phyloP scores from a whole-genome alignment of 2,797 vertebrate species.

The Coluber constrictor region DNA sequence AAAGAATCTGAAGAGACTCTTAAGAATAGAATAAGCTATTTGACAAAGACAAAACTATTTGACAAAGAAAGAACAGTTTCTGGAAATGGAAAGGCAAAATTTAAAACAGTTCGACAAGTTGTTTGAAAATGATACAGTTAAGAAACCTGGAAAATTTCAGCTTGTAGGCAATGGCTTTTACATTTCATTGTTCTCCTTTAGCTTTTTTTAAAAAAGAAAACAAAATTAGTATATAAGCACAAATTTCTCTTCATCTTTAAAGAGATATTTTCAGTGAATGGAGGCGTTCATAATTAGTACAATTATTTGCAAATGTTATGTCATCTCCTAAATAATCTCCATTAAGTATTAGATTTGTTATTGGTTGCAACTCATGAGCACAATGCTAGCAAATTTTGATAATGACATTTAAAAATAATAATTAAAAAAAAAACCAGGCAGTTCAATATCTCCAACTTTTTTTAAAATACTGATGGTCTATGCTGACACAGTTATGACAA shows the following conservation, averaged over 20 bases:
- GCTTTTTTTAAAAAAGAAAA: background rate
- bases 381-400: background rate
- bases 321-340: background rate
- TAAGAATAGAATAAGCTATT: background rate
- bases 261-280: background rate
- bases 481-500: no score
- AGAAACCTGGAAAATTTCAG: background rate
- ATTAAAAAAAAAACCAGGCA: background rate
- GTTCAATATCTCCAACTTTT: background rate
- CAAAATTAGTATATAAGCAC: background rate
- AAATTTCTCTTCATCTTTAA: background rate
- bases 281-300: background rate
- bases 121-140: background rate
- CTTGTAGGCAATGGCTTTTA: background rate
- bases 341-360: background rate
- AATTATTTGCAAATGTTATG: background rate
- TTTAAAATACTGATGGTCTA: background rate
- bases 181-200: background rate
- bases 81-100: background rate
- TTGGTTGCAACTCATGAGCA: background rate
- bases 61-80: background rate
- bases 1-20: background rate
- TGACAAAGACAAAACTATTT: background rate
- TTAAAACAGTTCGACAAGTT: background rate
- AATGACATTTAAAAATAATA: background rate